Evolutionary conservation across 2,888 invertebrate species (phyloP).

Genomic region (Volucella inflata): DNA sequence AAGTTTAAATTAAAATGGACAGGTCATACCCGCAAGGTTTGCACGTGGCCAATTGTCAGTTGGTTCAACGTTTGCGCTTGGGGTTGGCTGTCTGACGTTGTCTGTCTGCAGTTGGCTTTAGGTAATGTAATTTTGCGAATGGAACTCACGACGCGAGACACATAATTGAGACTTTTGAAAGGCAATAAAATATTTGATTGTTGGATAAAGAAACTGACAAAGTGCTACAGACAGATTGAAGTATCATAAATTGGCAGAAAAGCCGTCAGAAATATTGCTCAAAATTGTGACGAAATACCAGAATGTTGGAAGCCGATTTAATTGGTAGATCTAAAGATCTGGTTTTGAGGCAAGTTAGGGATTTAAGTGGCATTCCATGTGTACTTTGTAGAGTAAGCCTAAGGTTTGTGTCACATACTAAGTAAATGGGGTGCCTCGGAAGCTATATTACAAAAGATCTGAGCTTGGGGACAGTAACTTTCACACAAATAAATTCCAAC

Average conservation of each 20-base stretch:
- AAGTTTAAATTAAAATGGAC: constrained; percentile 55
- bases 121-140: constrained; percentile 41
- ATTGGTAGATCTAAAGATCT: too few relatives aligned
- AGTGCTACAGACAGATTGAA: constrained; percentile 38
- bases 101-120: constrained; percentile 32
- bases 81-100: constrained; percentile 9
- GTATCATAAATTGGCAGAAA: constrained; percentile 19
- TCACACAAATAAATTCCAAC: too few relatives aligned
- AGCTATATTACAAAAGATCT: too few relatives aligned
- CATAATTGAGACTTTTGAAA: constrained; percentile 60
- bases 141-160: constrained; percentile 39
- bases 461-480: too few relatives aligned
- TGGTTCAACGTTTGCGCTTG: not conserved
- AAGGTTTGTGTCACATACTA: too few relatives aligned
- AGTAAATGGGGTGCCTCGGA: too few relatives aligned
- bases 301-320: constrained; percentile 15
- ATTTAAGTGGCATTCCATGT: too few relatives aligned
- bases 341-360: too few relatives aligned
- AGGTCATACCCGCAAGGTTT: constrained; percentile 56
- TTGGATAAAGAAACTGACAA: constrained; percentile 39
- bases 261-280: constrained; percentile 12
- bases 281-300: constrained; percentile 6
- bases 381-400: too few relatives aligned
- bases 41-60: constrained; percentile 56
- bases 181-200: constrained; percentile 7